These are phyloP conservation scores for Clinocottus analis DNA, from an alignment of 2,113 vertebrate genomes.

Conservation along the genomic window DNA sequence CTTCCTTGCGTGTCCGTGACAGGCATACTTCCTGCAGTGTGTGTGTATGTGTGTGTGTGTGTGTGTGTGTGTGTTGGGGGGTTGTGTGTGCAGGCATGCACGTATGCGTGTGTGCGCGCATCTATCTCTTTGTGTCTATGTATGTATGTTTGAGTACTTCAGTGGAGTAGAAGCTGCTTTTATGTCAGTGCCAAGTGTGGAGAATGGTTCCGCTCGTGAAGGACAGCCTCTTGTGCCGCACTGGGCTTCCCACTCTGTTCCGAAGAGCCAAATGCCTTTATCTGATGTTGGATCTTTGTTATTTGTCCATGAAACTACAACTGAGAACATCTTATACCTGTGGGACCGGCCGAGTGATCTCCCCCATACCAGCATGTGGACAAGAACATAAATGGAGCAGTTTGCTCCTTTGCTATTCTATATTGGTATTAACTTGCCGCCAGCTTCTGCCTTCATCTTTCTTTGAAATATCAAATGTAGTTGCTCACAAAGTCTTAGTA, in stretches of 20 bases:
- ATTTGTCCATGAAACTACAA: constrained; percentile 85
- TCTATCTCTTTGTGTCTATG: constrained; percentile 57
- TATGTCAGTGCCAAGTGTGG: constrained; percentile 82
- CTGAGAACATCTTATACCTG: constrained; percentile 82
- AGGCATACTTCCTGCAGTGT: constrained; percentile 78
- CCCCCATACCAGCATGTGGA: constrained; percentile 73
- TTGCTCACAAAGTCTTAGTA: constrained; percentile 53
- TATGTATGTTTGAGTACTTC: constrained; percentile 72
- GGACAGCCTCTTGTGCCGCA: constrained; percentile 77
- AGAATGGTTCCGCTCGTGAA: constrained; percentile 78
- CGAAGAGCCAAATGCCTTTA: constrained; percentile 79
- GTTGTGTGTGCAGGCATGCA: constrained; percentile 38
- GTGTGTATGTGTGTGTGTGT: constrained; percentile 46
- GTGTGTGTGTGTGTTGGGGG: constrained; percentile 40
- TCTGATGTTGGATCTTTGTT: constrained; percentile 84
- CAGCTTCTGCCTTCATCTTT: constrained; percentile 48
- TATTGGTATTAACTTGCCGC: constrained; percentile 69
- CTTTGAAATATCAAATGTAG: constrained; percentile 73
- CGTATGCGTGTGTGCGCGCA: constrained; percentile 39
- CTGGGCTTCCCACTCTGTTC: constrained; percentile 80
- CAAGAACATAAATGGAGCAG: constrained; percentile 68
- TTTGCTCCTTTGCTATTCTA: constrained; percentile 67
- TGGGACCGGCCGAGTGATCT: constrained; percentile 77
- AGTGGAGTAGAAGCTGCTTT: constrained; percentile 78
- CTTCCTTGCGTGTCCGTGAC: constrained; percentile 74